Evolutionary conservation across 2,797 vertebrate species (phyloP).

Genomic region (Alca torda): DNA sequence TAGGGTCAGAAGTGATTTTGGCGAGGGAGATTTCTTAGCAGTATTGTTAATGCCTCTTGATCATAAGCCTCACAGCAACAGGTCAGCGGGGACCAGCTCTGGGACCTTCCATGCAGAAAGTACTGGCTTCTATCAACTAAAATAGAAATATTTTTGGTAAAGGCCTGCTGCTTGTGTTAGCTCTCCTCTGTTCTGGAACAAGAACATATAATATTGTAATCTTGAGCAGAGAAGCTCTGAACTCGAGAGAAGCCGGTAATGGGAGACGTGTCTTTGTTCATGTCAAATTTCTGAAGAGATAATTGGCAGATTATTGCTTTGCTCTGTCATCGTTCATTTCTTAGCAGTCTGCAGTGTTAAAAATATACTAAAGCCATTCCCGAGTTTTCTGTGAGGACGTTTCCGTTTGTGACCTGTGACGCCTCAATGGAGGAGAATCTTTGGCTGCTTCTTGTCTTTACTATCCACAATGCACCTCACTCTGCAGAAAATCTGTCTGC

Average conservation of each 20-base stretch:
- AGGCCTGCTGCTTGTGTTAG: not conserved
- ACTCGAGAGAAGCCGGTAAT: not conserved
- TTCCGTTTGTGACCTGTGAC: not conserved
- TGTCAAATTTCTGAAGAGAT: not conserved
- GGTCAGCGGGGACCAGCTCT: not conserved
- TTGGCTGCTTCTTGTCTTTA: not conserved
- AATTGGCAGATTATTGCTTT: not conserved
- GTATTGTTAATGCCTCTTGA: not conserved
- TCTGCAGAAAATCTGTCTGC: not conserved
- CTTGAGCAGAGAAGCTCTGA: not conserved
- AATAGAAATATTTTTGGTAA: not conserved
- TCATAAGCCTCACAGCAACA: not conserved
- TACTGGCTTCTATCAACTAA: not conserved
- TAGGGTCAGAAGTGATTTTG: not conserved
- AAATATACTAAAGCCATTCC: not conserved
- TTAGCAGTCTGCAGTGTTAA: not conserved
- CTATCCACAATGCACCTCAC: not conserved
- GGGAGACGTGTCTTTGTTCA: not conserved
- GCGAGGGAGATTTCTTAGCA: not conserved
- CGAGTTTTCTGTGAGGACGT: not conserved
- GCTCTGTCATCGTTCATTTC: not conserved
- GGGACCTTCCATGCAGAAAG: not conserved
- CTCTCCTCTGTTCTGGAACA: not conserved
- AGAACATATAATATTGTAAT: not conserved
- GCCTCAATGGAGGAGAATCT: not conserved